Conservation (phyloP, 2,113 vertebrate genomes). For the Odocoileus hemionus region DNA sequence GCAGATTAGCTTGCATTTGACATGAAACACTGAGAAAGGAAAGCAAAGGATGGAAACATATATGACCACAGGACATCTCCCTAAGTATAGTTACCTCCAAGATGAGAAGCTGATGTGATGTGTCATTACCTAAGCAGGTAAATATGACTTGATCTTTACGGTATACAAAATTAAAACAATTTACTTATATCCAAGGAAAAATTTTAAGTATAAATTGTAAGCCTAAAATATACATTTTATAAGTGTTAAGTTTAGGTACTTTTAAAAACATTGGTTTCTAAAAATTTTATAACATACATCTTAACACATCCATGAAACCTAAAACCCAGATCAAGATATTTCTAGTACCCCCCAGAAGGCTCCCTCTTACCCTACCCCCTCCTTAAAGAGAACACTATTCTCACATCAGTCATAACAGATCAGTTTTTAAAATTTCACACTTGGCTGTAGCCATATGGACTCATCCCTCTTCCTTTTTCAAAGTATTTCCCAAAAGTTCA, state of each 20-base stretch:
- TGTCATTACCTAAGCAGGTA: constrained; percentile 14
- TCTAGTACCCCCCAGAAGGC: neutral
- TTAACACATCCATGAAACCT: neutral
- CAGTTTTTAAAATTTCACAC: neutral
- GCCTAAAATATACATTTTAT: neutral
- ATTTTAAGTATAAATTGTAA: constrained; percentile 11
- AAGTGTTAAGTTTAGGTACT: neutral
- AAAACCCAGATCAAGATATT: neutral
- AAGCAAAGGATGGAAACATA: neutral
- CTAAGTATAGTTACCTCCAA: neutral
- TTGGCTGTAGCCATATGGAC: neutral
- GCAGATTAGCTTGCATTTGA: neutral
- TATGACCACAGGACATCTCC: neutral
- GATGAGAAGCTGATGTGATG: neutral
- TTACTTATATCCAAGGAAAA: neutral
- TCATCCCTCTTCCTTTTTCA: neutral
- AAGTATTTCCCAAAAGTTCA: neutral
- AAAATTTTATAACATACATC: neutral
- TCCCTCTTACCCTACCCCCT: neutral
- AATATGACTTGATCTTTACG: neutral
- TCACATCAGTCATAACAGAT: neutral
- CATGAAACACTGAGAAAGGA: neutral
- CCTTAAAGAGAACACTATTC: neutral
- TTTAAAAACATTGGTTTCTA: neutral
- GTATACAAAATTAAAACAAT: neutral